phyloP scores from a whole-genome alignment of 2,113 vertebrate species.

The Epinephelus moara region DNA sequence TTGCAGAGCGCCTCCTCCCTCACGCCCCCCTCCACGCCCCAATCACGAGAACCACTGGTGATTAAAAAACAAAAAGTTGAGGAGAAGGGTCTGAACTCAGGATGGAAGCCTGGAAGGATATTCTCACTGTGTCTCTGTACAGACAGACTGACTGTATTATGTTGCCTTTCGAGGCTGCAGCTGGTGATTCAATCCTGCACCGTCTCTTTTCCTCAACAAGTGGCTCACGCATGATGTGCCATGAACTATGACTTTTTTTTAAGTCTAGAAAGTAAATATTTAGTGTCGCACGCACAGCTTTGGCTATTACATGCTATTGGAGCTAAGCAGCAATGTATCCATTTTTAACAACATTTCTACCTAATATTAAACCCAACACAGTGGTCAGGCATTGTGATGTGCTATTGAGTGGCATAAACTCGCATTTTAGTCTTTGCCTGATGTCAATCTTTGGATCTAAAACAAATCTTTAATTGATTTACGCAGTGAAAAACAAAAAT shows the following conservation, averaged over 20 bases:
- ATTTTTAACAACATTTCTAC: not conserved
- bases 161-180: not conserved
- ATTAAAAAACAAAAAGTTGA: not conserved
- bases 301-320: slow-evolving; percentile 27
- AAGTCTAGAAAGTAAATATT: slow-evolving; percentile 20
- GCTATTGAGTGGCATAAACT: not conserved
- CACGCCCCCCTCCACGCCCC: slow-evolving; percentile 91
- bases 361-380: not conserved
- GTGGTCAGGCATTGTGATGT: not conserved
- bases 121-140: slow-evolving; percentile 16
- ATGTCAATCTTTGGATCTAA: slow-evolving; percentile 14
- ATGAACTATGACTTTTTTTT: slow-evolving; percentile 29
- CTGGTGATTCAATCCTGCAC: slow-evolving; percentile 1
- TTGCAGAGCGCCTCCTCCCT: slow-evolving; percentile 89
- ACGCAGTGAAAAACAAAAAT: not conserved
- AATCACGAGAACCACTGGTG: slow-evolving; percentile 67
- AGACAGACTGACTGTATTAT: slow-evolving; percentile 6
- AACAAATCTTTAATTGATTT: not conserved
- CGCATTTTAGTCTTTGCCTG: not conserved
- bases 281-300: slow-evolving; percentile 46
- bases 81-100: slow-evolving; percentile 3
- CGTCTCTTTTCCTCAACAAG: slow-evolving; percentile 9
- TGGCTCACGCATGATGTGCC: not conserved
- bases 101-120: slow-evolving; percentile 18
- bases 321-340: slow-evolving; percentile 20